Percentiles rank a stretch among this genome's conserved stretches.
phyloP scores from a whole-genome alignment of 2,113 vertebrate genomes.

The Ceyx melanurus region DNA sequence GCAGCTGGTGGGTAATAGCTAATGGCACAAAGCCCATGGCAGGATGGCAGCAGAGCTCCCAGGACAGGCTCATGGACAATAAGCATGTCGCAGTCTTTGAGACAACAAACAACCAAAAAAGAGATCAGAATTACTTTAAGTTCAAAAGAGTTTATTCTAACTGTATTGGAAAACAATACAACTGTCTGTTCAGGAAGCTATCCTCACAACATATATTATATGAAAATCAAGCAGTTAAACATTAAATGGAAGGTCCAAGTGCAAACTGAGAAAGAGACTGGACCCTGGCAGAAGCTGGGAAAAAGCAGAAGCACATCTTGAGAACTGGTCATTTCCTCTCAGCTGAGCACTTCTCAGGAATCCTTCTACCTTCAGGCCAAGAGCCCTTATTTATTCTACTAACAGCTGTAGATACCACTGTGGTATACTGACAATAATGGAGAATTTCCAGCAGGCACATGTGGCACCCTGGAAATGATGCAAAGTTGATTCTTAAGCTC shows the following conservation, averaged over 20 bases:
- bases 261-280: background rate
- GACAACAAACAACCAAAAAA: background rate
- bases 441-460: background rate
- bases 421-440: background rate
- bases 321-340: background rate
- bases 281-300: background rate
- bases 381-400: background rate
- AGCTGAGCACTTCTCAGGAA: background rate
- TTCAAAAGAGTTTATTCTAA: background rate
- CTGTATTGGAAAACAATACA: background rate
- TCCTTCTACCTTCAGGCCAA: background rate
- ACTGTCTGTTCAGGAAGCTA: background rate
- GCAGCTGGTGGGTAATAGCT: background rate
- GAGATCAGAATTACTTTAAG: background rate
- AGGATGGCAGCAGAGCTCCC: background rate
- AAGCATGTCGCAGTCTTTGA: background rate
- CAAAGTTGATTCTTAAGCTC: background rate
- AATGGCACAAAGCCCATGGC: background rate
- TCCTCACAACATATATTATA: background rate
- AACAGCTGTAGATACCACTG: background rate
- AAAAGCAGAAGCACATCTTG: background rate
- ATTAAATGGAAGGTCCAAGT: background rate
- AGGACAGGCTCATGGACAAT: background rate
- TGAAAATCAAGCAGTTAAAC: background rate
- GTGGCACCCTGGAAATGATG: background rate